Conservation (phyloP, 2,113 vertebrate species). For the Rhinopomastus cyanomelas region DNA sequence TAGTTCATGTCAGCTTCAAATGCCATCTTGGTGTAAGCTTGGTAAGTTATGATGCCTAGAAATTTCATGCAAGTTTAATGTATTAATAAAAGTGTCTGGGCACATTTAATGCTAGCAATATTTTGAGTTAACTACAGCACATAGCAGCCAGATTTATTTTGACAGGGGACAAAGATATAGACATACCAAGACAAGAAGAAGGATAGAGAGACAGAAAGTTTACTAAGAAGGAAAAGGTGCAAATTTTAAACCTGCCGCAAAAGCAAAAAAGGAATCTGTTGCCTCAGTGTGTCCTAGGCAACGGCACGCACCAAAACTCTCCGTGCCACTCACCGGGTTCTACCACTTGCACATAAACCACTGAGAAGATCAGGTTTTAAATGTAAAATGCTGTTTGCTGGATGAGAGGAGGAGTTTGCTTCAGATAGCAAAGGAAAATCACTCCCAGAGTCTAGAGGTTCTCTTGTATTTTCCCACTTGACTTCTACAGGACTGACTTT, state of each 20-base stretch:
- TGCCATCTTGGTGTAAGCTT: constrained; percentile 58
- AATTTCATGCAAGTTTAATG: constrained; percentile 66
- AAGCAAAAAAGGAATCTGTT: neutral
- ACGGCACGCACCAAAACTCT: neutral
- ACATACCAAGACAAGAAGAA: neutral
- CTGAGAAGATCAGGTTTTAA: neutral
- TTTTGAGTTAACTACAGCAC: constrained; percentile 67
- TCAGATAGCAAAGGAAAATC: too few relatives aligned
- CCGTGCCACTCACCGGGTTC: neutral
- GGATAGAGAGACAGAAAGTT: neutral
- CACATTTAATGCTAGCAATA: constrained; percentile 63
- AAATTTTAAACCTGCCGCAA: neutral
- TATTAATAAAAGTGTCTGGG: constrained; percentile 69
- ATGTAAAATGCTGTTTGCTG: neutral
- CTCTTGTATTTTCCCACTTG: neutral
- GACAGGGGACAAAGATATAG: constrained; percentile 41
- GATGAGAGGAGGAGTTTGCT: neutral
- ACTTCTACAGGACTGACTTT: neutral
- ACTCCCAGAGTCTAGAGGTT: neutral
- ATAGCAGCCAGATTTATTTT: constrained; percentile 63
- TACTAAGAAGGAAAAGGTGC: neutral
- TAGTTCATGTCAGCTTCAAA: constrained; percentile 59
- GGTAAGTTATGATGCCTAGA: constrained; percentile 63
- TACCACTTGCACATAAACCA: neutral
- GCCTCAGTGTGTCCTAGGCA: neutral